These are phyloP conservation scores for Batillaria attramentaria DNA, from an alignment of 1,140 invertebrate species.

Conservation along the genomic window DNA sequence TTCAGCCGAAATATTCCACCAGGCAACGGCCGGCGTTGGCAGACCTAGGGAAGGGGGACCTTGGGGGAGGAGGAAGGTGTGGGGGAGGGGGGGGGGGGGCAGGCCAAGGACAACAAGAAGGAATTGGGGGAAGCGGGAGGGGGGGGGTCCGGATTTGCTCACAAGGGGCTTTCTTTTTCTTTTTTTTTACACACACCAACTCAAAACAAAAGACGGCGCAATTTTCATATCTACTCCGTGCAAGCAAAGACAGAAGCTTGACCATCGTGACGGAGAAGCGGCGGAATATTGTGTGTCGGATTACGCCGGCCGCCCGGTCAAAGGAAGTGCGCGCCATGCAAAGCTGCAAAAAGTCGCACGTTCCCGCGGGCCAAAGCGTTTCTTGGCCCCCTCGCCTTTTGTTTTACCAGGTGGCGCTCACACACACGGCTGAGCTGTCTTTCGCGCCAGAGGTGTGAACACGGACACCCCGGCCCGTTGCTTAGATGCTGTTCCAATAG, in stretches of 20 bases:
- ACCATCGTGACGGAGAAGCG: too few species aligned
- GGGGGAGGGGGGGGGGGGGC: background rate
- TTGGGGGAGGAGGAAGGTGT: background rate
- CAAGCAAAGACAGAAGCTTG: too few species aligned
- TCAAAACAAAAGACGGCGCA: too few species aligned
- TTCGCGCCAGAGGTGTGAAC: slow-evolving; percentile 25
- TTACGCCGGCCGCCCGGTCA: background rate
- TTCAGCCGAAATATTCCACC: background rate
- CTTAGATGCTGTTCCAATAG: slow-evolving; percentile 30
- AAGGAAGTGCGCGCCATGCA: background rate
- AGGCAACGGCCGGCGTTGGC: background rate
- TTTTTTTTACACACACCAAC: too few species aligned
- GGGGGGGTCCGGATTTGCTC: background rate
- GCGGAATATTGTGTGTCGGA: background rate
- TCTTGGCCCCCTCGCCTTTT: background rate
- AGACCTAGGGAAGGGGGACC: background rate
- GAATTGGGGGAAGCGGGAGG: background rate
- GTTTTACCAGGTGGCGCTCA: slow-evolving; percentile 23
- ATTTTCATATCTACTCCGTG: too few species aligned
- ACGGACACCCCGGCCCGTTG: slow-evolving; percentile 17
- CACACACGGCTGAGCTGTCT: slow-evolving; percentile 5
- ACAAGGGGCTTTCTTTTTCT: too few species aligned
- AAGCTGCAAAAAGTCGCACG: background rate
- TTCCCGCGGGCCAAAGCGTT: background rate
- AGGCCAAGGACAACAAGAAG: too few species aligned